Base-by-base conservation (phyloP, 2,797 vertebrate species). In the Melanotaenia maccullochi region DNA sequence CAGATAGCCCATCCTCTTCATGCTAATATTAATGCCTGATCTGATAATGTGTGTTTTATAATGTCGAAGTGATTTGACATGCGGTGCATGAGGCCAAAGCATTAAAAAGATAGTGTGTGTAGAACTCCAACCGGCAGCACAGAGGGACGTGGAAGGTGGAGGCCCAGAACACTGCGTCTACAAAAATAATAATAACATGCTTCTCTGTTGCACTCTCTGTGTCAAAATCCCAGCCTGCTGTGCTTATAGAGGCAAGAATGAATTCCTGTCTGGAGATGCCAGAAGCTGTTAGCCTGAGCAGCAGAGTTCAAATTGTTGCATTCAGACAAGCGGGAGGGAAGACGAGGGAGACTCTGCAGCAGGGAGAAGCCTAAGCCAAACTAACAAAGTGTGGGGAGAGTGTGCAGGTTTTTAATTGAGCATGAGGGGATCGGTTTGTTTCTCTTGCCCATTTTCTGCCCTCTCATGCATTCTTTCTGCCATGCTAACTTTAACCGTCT, bases 211-310 rank as follows among this genome's bases (percentile, higher is more conserved):
- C 84, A 88, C 83, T 81, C 86, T 79, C 70, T n/a, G 64, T 77
- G 86, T 78, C 65, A 65, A 93, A 90, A 91, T 81, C 88, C 84
- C 87, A 84, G 82, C 84, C 85, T 52, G 84, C 89, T 91, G 89
- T 61, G 81, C 86, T 90, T 86, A 89, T 83, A 90, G 82, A 83
- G 83, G 76, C 85, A 87, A 79, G 71, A 87, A 75, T 14, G 87
- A 88, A 88, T 89, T 90, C 88, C 85, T 89, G 87, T 89, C 87
- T 88, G 82, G 88, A 93, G 85, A 89, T 88, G 92, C 90, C 90
- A 92, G 81, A 86, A 92, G 82, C 85, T 87, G 87, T 92, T 89
- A 88, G 87, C 49, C 63, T 90, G 86, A 91, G 86, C 78, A 33
- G 63, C 35, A 1, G 76, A 30, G 66, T 36, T 83, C 66, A 28